Evolutionary conservation across 2,113 vertebrate species (phyloP), one percentile per base, ranked within the genome.

Genomic region (Dinomys branickii): DNA sequence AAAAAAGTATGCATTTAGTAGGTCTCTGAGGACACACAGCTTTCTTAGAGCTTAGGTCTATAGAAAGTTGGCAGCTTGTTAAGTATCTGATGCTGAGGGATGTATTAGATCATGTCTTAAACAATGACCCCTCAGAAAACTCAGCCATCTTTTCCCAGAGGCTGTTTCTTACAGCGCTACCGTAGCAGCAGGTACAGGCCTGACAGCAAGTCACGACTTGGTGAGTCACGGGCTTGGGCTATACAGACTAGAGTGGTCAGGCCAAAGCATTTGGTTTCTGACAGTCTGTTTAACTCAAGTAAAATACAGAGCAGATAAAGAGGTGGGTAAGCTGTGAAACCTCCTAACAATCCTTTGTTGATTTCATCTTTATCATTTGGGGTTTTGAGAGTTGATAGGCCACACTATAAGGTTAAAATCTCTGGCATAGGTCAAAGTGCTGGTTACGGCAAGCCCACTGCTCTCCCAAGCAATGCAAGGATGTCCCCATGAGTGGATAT

Each of bases 381-480:
- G 3, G n/a, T 58, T 93, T 84, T 71, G 35, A 44, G 63, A 12
- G 7, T 3, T 14, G 67, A 71, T 41, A 26, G 50, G 63, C 33
- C 20, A 3, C 52, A 3, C 0, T 0, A 1, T 50, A 24, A 20
- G 38, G 24, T 14, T 63, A 17, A 54, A 33, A 0, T 47, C 78
- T 50, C 50, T 13, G 24, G 30, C 10, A 0, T 0, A 33, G 30
- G 16, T 41, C 58, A 13, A 9, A 69, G 61, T 12, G 5, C 35
- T 35, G 24, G 24, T 11, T 47, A 22, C 41, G 67, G 41, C 58
- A 33, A 87, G 10, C 9, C 65, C 0, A 26, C 69, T 19, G 19
- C 30, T 80, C 59, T 44, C 24, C 63, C 54, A 47, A 35, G n/a
- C 26, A 24, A 33, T 7, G 1, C 5, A 44, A 44, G 14, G 6